Conservation (phyloP, 2,797 vertebrate genomes). For the Hapalemur alaotrensis region DNA sequence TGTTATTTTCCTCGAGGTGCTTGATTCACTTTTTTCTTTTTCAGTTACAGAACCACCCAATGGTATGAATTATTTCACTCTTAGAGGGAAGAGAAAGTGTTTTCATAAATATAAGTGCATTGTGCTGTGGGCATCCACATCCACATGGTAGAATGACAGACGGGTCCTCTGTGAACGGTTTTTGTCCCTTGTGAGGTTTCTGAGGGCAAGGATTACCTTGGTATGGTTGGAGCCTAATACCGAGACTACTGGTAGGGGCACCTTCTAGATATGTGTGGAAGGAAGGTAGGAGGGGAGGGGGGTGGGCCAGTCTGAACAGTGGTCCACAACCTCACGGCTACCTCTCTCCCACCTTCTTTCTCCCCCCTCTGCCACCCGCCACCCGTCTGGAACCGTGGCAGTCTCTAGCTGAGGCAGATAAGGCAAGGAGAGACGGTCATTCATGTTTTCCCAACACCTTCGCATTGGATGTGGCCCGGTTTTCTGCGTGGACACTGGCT, state of each 20-base stretch:
- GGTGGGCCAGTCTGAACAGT: neutral
- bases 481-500: neutral
- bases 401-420: rapidly evolving
- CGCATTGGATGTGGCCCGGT: rapidly evolving
- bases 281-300: neutral
- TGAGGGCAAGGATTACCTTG: neutral
- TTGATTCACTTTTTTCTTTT: neutral
- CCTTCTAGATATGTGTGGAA: neutral
- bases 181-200: neutral
- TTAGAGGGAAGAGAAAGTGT: neutral
- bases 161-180: rapidly evolving
- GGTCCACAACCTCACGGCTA: neutral
- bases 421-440: no score
- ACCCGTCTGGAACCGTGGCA: rapidly evolving
- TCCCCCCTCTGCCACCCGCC: no score
- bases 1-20: rapidly evolving
- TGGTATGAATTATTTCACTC: neutral
- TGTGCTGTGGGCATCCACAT: neutral
- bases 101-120: neutral
- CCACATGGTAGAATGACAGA: rapidly evolving
- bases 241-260: rapidly evolving
- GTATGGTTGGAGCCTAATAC: neutral
- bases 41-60: neutral
- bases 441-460: neutral
- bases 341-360: neutral